Percentiles rank a stretch among this genome's conserved stretches.
Conservation (phyloP, 2,113 vertebrate genomes). For the Gymnobelideus leadbeateri region DNA sequence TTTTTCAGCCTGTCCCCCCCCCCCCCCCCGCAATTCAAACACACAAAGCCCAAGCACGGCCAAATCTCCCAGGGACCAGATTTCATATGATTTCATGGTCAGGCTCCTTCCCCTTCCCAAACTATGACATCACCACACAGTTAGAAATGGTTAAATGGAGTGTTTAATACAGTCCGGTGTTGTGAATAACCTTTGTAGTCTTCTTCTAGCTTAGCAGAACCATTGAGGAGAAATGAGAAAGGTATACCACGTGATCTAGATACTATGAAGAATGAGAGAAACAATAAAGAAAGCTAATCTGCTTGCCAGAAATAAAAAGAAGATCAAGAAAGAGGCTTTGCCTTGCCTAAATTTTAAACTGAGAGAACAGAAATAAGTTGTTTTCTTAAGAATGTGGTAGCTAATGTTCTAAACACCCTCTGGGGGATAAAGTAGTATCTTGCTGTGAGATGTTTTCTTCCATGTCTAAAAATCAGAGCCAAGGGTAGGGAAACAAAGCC, state of each 20-base stretch:
- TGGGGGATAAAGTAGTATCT: constrained; percentile 11
- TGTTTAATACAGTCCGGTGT: background rate
- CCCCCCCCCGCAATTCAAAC: background rate
- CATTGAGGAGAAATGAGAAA: background rate
- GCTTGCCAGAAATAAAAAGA: constrained; percentile 60
- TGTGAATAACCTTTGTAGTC: background rate
- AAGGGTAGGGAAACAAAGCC: constrained; percentile 32
- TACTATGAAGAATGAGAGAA: constrained; percentile 30
- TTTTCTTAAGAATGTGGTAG: constrained; percentile 35
- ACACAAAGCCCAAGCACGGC: background rate
- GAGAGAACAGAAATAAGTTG: constrained; percentile 44
- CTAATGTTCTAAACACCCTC: background rate
- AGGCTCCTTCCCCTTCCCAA: background rate
- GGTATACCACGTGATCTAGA: background rate
- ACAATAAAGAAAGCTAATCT: constrained; percentile 46
- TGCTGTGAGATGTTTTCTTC: background rate
- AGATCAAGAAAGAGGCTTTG: constrained; percentile 28
- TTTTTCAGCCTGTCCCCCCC: background rate
- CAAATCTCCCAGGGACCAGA: background rate
- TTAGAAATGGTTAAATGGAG: background rate
- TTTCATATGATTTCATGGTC: background rate
- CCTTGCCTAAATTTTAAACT: constrained; percentile 52
- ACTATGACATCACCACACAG: background rate
- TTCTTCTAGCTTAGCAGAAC: background rate
- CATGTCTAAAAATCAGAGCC: constrained; percentile 50